Conservation (phyloP, 2,113 vertebrate species). For the Chrysochloris asiatica region DNA sequence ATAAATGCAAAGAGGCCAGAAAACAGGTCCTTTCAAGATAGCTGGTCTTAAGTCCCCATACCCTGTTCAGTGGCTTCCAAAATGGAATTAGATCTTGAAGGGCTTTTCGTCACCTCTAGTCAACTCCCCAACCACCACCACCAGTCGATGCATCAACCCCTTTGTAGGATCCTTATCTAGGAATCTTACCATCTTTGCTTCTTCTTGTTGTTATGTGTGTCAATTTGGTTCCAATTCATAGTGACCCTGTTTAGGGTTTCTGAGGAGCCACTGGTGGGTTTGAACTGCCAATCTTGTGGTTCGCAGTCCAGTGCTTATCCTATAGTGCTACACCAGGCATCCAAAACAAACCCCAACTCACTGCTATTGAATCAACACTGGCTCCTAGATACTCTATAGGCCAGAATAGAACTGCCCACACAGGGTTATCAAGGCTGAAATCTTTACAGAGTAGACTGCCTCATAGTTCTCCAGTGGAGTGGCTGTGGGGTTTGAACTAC, state of each 20-base stretch:
- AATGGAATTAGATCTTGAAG: not conserved
- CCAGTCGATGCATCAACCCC: fast-evolving
- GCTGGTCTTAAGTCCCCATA: not conserved
- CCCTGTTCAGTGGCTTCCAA: not conserved
- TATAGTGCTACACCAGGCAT: no score
- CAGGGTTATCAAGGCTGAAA: no score
- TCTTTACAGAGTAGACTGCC: not conserved
- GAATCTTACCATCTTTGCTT: not conserved
- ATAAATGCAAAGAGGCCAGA: not conserved
- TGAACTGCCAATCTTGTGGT: no score
- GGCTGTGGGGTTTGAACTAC: not conserved
- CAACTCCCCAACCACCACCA: not conserved
- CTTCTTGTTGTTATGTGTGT: no score
- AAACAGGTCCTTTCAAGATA: slow-evolving; percentile 9
- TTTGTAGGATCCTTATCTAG: not conserved
- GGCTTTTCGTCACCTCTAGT: not conserved
- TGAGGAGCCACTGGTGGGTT: no score
- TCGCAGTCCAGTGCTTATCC: no score
- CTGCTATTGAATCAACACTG: no score
- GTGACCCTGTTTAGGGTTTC: no score
- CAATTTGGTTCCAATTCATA: no score
- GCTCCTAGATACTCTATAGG: no score
- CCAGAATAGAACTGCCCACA: no score
- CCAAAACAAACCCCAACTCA: no score
- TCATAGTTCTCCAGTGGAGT: not conserved